Conservation (phyloP, 2,113 vertebrate species). For the Anthoscopus minutus region DNA sequence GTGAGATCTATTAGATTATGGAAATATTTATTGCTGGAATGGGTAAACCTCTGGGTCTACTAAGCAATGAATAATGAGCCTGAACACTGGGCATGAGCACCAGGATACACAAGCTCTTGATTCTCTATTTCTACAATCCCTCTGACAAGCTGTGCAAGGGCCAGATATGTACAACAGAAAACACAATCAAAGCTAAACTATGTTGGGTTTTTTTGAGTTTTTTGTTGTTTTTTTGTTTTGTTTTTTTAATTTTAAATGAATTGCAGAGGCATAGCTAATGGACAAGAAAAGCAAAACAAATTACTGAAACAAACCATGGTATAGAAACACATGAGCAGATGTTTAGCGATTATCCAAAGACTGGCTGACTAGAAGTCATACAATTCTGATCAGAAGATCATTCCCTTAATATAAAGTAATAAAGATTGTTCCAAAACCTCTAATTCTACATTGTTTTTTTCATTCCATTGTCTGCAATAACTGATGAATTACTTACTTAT, state of each 20-base stretch:
- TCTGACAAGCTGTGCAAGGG: not conserved
- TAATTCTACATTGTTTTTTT: not conserved
- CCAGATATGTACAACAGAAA: not conserved
- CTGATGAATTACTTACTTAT: not conserved
- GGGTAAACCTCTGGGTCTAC: not conserved
- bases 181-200: not conserved
- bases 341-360: not conserved
- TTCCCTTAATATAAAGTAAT: not conserved
- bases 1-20: constrained; percentile 22
- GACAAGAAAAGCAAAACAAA: not conserved
- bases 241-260: not conserved
- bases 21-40: constrained; percentile 20
- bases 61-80: not conserved
- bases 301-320: not conserved
- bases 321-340: not conserved
- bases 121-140: not conserved
- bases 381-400: not conserved
- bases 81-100: not conserved
- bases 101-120: not conserved
- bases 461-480: not conserved
- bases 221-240: not conserved
- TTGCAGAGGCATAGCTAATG: not conserved
- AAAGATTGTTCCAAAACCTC: not conserved
- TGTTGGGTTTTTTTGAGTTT: not conserved
- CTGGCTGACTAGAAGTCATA: not conserved